Evolutionary conservation across 1,140 invertebrate genomes (phyloP), one percentile per base, ranked within the genome.

Genomic region (Parasteatoda tepidariorum): DNA sequence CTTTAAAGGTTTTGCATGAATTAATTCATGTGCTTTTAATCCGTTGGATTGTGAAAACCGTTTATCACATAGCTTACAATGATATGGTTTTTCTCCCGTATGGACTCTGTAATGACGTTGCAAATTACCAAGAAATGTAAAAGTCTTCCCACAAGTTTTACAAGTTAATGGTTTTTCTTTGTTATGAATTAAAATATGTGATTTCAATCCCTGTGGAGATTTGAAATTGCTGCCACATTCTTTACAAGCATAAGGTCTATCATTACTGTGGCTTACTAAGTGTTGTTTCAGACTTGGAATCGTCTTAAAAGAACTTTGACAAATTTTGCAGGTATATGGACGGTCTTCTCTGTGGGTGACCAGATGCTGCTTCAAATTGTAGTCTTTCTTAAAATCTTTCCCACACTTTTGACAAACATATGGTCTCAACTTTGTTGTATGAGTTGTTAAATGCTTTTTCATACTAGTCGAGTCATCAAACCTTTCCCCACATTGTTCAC

Each of bases 51-150:
- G 66, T 13, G 83, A 74, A 73, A 84, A 84, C 1, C 38, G 30
- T 73, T 94, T 92, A 31, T 92, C 90, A 87, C 96, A 97, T 67
- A 93, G 91, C 15, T 91, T 89, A 88, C 96, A 98, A 88, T 92
- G 92, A 89, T 94, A 95, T 0, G 95, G 95, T 87, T 94, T 94
- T 85, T 93, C 92, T 7, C 95, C 95, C 0, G 97, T 98, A 88
- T 99, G 95, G 15, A 93, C 93, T 87, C 95, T 92, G 85, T 94
- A 91, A 91, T 88, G 94, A 91, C 91, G 95, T 92, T 89, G 92
- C 90, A 92, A 93, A 84, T 93, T 91, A 85, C 96, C 93, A 73
- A 92, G 92, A 86, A 93, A 92, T 85, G 93, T 94, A 87, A 94
- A 94, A 55, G 92, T 91, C 89, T 94, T 94, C 85, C 91, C 92